Conservation (phyloP, 2,888 invertebrate genomes). For the Didymodactylos carnosus region DNA sequence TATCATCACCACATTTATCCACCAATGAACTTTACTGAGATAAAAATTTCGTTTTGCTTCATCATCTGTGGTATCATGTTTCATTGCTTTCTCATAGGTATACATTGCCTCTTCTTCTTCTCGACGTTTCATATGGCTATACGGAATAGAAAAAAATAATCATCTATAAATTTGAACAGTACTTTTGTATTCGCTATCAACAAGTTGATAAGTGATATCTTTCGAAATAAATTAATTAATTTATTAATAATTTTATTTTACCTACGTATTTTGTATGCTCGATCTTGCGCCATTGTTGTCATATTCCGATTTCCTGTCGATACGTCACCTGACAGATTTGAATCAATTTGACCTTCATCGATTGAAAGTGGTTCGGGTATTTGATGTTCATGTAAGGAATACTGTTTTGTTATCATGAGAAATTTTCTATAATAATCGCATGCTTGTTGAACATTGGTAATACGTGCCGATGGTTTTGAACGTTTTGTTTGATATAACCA, state of each 20-base stretch:
- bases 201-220: too few species aligned
- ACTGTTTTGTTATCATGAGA: conserved; percentile 1
- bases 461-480: conserved; percentile 1
- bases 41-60: background rate
- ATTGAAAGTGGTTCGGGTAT: background rate
- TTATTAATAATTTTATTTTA: background rate
- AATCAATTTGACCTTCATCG: background rate
- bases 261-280: background rate
- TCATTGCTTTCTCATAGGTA: background rate
- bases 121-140: background rate
- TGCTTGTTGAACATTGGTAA: background rate
- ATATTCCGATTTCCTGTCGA: too few species aligned
- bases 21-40: background rate
- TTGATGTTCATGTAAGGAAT: conserved; percentile 3
- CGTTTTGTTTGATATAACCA: conserved; percentile 11
- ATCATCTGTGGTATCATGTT: background rate
- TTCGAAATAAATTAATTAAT: background rate
- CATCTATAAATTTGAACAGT: too few species aligned
- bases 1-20: background rate
- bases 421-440: conserved; percentile 2
- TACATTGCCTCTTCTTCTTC: background rate
- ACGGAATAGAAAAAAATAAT: background rate
- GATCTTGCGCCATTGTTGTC: background rate
- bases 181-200: too few species aligned
- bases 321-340: background rate